These are phyloP conservation scores for Dicycla oo DNA, from an alignment of 2,888 invertebrate genomes.

Conservation along the genomic window DNA sequence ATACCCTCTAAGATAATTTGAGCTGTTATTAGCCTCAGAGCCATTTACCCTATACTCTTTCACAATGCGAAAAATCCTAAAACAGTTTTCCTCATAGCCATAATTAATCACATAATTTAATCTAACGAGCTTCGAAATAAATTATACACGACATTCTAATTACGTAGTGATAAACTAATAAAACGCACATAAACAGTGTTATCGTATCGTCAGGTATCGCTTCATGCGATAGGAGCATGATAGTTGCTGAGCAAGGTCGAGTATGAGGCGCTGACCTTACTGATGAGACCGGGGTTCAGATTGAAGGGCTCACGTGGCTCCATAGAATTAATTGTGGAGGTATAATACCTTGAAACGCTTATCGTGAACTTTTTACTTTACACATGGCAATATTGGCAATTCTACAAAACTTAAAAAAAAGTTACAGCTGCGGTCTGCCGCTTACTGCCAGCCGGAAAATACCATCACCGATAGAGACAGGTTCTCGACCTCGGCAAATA, in stretches of 20 bases:
- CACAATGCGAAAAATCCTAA: not conserved
- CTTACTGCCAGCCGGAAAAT: not conserved
- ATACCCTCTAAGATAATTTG: not conserved
- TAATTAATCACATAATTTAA: constrained; percentile 21
- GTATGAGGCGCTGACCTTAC: constrained; percentile 31
- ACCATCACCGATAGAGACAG: not conserved
- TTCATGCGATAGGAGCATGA: constrained; percentile 29
- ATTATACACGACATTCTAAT: constrained; percentile 35
- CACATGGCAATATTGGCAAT: too few species aligned
- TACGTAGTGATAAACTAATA: constrained; percentile 39
- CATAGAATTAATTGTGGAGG: too few species aligned
- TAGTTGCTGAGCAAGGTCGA: constrained; percentile 31
- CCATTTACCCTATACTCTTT: not conserved
- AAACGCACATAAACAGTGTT: constrained; percentile 42
- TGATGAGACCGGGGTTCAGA: constrained; percentile 4
- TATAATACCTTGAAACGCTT: too few species aligned
- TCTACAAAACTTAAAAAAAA: not conserved
- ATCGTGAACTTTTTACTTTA: too few species aligned
- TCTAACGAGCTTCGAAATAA: constrained; percentile 7
- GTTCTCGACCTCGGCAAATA: too few species aligned
- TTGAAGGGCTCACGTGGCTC: too few species aligned
- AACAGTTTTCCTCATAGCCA: not conserved
- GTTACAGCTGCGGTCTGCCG: not conserved
- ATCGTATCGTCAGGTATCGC: constrained; percentile 31
- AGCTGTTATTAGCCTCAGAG: too few species aligned